Percentiles rank a stretch among this genome's conserved stretches.
Conservation (phyloP, 2,113 vertebrate genomes). For the Oncorhynchus nerka region DNA sequence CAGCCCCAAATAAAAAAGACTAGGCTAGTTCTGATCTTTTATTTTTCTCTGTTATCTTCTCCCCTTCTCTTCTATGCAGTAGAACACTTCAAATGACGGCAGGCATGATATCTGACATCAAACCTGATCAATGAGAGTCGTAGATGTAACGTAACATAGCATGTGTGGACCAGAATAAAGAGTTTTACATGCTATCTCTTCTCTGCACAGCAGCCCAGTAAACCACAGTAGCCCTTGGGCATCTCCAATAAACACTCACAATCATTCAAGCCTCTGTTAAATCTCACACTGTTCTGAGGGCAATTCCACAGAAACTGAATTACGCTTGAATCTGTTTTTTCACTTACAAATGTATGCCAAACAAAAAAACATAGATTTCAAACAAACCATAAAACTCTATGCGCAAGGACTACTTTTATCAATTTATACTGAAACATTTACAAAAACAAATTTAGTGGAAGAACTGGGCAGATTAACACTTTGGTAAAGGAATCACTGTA, state of each 20-base stretch:
- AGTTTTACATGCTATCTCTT: not conserved
- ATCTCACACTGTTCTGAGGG: not conserved
- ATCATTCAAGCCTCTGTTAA: not conserved
- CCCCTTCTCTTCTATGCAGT: slow-evolving; percentile 25
- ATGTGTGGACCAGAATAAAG: not conserved
- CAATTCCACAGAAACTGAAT: too few species aligned
- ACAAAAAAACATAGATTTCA: too few species aligned
- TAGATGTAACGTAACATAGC: not conserved
- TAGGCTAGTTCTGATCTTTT: slow-evolving; percentile 6
- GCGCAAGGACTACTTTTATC: too few species aligned
- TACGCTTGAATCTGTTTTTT: too few species aligned
- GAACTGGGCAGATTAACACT: too few species aligned
- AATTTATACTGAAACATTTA: too few species aligned
- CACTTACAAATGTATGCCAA: too few species aligned
- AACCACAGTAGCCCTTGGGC: not conserved
- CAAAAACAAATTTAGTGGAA: too few species aligned
- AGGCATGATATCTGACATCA: slow-evolving; percentile 24
- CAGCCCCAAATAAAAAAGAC: slow-evolving; percentile 28
- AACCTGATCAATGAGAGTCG: slow-evolving; percentile 29
- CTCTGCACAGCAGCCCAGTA: not conserved
- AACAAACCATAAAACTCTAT: too few species aligned
- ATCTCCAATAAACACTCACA: not conserved
- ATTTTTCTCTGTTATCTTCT: slow-evolving; percentile 17
- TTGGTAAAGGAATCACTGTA: too few species aligned
- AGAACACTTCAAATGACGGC: slow-evolving; percentile 29